These are phyloP conservation scores for Branchellion lobata DNA, from an alignment of 2,888 invertebrate species.

Conservation along the genomic window DNA sequence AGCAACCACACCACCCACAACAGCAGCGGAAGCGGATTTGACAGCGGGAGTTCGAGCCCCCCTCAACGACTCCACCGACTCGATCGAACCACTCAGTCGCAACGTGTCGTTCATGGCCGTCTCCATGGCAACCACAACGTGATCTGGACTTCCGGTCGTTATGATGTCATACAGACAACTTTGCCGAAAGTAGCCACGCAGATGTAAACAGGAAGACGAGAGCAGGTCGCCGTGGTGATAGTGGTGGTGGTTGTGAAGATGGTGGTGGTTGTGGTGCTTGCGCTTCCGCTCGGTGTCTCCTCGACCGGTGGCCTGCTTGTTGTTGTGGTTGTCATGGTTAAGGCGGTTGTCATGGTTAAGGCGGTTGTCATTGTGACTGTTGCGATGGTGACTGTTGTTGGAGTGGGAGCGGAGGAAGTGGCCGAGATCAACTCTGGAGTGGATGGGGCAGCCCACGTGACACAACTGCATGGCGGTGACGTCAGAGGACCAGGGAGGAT, in stretches of 20 bases:
- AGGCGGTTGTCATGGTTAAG: no score
- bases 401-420: no score
- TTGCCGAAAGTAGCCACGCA: constrained; percentile 66
- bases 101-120: constrained; percentile 34
- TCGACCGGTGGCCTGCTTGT: no score
- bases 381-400: background rate
- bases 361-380: no score
- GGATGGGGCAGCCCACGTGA: constrained; percentile 64
- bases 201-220: constrained; percentile 36
- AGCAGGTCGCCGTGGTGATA: background rate
- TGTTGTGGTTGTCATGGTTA: background rate
- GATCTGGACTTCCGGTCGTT: constrained; percentile 65
- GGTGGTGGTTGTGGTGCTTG: background rate
- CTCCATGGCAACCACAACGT: constrained; percentile 53
- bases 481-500: no score
- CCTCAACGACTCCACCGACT: background rate
- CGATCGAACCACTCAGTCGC: constrained; percentile 1
- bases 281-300: background rate
- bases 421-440: constrained; percentile 63
- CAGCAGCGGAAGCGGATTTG: no score
- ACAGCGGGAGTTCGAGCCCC: no score
- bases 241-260: background rate
- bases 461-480: constrained; percentile 63
- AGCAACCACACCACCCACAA: background rate
- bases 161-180: constrained; percentile 68